Percentiles rank a stretch among this genome's conserved stretches.
Conservation (phyloP, 2,113 vertebrate species). For the Corythornis vintsioides region DNA sequence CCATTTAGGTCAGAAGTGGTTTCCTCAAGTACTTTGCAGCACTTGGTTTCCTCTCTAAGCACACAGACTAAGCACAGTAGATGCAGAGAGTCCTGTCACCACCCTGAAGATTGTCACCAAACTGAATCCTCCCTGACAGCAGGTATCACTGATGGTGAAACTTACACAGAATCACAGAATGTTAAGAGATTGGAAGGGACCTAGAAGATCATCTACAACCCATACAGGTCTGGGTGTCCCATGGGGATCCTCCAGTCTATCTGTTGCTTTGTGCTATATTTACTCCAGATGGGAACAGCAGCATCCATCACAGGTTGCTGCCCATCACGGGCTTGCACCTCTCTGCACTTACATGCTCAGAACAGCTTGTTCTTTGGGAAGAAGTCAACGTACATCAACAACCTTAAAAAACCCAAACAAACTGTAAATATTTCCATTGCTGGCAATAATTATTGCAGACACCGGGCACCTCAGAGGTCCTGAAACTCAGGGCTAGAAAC, state of each 20-base stretch:
- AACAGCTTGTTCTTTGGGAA: background rate
- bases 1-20: background rate
- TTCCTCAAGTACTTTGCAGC: background rate
- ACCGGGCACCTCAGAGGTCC: background rate
- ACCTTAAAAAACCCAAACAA: background rate
- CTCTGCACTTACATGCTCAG: background rate
- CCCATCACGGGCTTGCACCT: background rate
- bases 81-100: background rate
- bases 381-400: background rate
- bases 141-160: background rate
- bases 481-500: background rate
- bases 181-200: too few species aligned
- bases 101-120: background rate
- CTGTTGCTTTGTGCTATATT: background rate
- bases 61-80: background rate
- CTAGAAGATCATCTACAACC: background rate
- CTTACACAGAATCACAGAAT: too few species aligned
- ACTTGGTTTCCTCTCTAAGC: background rate
- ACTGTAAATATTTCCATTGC: background rate
- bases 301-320: rapidly evolving
- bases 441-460: background rate
- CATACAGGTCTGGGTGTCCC: background rate
- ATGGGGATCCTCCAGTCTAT: rapidly evolving
- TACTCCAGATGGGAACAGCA: background rate
- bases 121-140: background rate